These are phyloP conservation scores for Catharus minimus DNA, from an alignment of 2,113 vertebrate genomes.

Conservation along the genomic window DNA sequence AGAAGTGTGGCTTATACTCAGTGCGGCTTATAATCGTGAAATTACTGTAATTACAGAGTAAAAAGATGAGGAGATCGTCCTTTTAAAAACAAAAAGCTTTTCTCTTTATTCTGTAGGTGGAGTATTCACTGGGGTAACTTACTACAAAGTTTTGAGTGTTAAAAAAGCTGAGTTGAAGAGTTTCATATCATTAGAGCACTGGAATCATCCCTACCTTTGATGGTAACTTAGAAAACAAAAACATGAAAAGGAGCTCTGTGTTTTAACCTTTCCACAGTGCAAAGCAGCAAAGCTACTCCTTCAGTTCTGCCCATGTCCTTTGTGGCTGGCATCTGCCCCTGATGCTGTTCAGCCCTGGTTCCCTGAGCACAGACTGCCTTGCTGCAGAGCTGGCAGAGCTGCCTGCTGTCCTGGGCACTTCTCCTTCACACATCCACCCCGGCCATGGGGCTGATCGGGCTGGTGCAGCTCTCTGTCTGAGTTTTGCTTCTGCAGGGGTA, in stretches of 20 bases:
- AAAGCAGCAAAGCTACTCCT: neutral
- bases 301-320: neutral
- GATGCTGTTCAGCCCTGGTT: neutral
- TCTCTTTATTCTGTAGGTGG: neutral
- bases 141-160: neutral
- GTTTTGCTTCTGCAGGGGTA: neutral
- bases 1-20: no score
- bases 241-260: neutral
- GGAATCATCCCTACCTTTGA: neutral
- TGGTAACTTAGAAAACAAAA: neutral
- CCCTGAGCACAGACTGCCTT: neutral
- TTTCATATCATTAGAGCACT: neutral
- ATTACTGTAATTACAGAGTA: neutral
- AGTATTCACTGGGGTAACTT: neutral
- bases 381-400: neutral
- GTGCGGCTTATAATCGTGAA: no score
- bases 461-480: no score
- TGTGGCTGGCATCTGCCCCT: neutral
- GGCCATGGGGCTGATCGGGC: accelerated
- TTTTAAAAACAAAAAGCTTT: neutral
- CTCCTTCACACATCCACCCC: accelerated
- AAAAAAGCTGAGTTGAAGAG: neutral
- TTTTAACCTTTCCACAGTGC: neutral
- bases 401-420: neutral
- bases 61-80: neutral